Conservation (phyloP, 2,113 vertebrate species). For the Brachirus orientalis region DNA sequence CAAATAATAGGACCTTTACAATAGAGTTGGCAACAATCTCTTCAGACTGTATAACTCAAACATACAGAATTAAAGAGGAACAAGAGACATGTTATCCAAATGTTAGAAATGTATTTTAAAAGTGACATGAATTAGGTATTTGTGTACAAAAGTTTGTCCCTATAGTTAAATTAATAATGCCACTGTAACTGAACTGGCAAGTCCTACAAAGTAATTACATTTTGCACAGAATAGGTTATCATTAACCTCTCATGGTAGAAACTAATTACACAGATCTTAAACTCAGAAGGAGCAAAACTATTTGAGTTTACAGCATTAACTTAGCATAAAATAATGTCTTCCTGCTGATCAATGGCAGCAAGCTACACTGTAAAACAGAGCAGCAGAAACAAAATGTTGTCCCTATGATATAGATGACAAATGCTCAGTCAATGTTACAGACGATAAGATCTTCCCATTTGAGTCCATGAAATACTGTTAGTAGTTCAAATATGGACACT, state of each 20-base stretch:
- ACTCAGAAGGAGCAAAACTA: conserved; percentile 11
- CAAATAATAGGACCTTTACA: too few species aligned
- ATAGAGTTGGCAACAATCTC: too few species aligned
- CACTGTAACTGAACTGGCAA: conserved; percentile 33
- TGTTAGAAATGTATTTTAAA: conserved; percentile 63
- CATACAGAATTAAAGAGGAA: not conserved
- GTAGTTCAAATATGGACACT: conserved; percentile 8
- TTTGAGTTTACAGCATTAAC: not conserved
- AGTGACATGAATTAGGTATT: conserved; percentile 22
- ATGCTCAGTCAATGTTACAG: too few species aligned
- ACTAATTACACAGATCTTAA: conserved; percentile 31
- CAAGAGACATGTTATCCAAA: conserved; percentile 18
- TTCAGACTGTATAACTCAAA: not conserved
- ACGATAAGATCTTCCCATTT: too few species aligned
- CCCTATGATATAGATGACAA: too few species aligned
- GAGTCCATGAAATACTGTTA: not conserved
- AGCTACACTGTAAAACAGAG: not conserved
- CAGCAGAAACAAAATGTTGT: not conserved
- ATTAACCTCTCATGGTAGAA: conserved; percentile 29
- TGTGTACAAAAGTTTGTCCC: conserved; percentile 37
- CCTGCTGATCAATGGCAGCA: not conserved
- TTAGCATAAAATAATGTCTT: too few species aligned
- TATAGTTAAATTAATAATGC: conserved; percentile 43
- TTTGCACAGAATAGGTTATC: not conserved
- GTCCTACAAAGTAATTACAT: conserved; percentile 32